phyloP scores from a whole-genome alignment of 1,140 invertebrate genomes.

The Trichoplusia ni region DNA sequence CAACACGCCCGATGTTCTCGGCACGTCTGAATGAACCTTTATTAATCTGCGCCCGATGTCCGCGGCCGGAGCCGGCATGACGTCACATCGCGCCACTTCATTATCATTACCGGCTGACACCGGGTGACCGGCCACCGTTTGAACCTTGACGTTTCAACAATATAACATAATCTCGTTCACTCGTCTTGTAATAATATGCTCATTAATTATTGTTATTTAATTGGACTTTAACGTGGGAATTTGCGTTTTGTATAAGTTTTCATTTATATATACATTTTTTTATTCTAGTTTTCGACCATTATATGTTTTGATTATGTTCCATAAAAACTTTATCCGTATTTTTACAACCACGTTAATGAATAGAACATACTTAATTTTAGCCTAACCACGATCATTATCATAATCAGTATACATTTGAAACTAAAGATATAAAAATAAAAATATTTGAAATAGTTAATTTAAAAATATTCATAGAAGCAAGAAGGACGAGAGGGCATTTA shows the following conservation, averaged over 20 bases:
- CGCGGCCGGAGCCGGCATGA: constrained; percentile 5
- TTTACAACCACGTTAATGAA: no score
- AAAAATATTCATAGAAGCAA: no score
- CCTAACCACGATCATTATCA: no score
- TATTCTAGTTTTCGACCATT: no score
- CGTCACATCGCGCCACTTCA: constrained; percentile 73
- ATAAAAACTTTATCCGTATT: no score
- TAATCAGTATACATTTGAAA: no score
- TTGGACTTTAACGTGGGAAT: no score
- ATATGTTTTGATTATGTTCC: no score
- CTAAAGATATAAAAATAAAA: no score
- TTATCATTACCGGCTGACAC: constrained; percentile 51
- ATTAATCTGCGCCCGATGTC: constrained; percentile 10
- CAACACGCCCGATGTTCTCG: not conserved
- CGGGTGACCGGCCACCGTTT: constrained; percentile 31
- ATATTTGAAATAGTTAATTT: no score
- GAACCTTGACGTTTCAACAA: constrained; percentile 61
- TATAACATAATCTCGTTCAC: constrained; percentile 11
- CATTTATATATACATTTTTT: not conserved
- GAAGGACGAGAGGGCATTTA: no score
- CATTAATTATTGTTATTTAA: not conserved
- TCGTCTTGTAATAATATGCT: not conserved
- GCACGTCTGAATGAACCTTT: not conserved
- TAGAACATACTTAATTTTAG: no score
- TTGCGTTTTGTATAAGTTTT: not conserved